phyloP scores from a whole-genome alignment of 2,888 invertebrate genomes.

The Abscondita cerata region DNA sequence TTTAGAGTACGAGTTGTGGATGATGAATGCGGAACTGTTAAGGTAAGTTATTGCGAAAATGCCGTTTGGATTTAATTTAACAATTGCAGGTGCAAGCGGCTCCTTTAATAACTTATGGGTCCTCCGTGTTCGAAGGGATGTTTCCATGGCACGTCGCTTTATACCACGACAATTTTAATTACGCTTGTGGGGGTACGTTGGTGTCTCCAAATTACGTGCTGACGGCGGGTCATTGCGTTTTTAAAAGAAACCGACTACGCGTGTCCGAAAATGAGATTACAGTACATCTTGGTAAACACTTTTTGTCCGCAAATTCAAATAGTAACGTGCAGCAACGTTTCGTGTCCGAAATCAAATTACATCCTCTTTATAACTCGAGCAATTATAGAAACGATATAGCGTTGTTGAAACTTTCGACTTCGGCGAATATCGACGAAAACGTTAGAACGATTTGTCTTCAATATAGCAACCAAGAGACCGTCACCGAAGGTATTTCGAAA shows the following conservation, averaged over 20 bases:
- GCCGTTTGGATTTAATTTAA: no score
- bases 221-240: slow-evolving; percentile 56
- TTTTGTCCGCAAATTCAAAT: slow-evolving; percentile 53
- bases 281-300: slow-evolving; percentile 50
- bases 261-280: slow-evolving; percentile 28
- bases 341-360: slow-evolving; percentile 48
- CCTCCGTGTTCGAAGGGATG: slow-evolving; percentile 66
- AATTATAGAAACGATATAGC: slow-evolving; percentile 53
- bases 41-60: no score
- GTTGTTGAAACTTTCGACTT: slow-evolving; percentile 46
- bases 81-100: slow-evolving; percentile 59
- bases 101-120: slow-evolving; percentile 67
- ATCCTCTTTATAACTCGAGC: slow-evolving; percentile 50
- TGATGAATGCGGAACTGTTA: slow-evolving; percentile 12
- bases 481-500: slow-evolving; percentile 39
- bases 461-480: slow-evolving; percentile 44
- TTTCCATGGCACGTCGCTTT: slow-evolving; percentile 75
- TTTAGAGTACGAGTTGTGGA: background rate
- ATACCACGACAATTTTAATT: slow-evolving; percentile 61
- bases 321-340: slow-evolving; percentile 54
- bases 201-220: slow-evolving; percentile 49
- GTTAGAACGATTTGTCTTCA: slow-evolving; percentile 55
- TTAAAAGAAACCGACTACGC: slow-evolving; percentile 42
- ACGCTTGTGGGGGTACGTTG: slow-evolving; percentile 54
- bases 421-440: slow-evolving; percentile 50